Conservation (phyloP, 92 coral and sea anemone genomes). For the Phymanthus crucifer region DNA sequence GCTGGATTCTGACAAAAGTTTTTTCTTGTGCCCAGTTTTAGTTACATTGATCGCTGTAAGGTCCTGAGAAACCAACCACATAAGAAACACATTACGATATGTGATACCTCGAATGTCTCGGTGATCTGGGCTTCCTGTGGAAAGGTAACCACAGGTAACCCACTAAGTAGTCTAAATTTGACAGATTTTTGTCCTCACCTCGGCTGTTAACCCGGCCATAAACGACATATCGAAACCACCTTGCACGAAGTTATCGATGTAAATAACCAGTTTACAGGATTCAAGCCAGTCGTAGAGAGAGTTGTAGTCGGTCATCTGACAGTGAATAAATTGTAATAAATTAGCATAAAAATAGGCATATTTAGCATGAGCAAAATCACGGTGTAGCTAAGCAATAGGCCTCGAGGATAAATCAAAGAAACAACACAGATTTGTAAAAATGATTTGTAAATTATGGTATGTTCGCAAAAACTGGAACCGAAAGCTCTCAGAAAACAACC, state of each 20-base stretch:
- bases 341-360: neutral
- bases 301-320: slow-evolving; percentile 90
- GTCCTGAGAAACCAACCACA: slow-evolving; percentile 53
- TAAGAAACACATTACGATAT: neutral
- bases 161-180: neutral
- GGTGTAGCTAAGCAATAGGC: no score
- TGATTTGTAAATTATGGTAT: no score
- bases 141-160: neutral
- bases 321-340: neutral
- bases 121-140: neutral
- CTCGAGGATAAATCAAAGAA: no score
- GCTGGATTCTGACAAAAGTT: slow-evolving; percentile 78
- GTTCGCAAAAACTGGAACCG: no score
- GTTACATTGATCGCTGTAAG: slow-evolving; percentile 71
- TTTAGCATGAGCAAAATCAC: no score
- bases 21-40: slow-evolving; percentile 93
- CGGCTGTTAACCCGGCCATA: slow-evolving; percentile 79
- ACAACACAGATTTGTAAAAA: neutral
- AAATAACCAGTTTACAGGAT: slow-evolving; percentile 72
- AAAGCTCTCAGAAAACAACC: neutral
- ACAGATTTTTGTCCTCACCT: slow-evolving; percentile 49
- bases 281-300: slow-evolving; percentile 94
- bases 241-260: slow-evolving; percentile 90
- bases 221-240: slow-evolving; percentile 95
- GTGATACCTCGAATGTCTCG: no score